A percentile compares a stretch with the other conserved stretches of the same genome.
phyloP scores from a whole-genome alignment of 2,113 vertebrate genomes.

The Pygoscelis antarcticus region DNA sequence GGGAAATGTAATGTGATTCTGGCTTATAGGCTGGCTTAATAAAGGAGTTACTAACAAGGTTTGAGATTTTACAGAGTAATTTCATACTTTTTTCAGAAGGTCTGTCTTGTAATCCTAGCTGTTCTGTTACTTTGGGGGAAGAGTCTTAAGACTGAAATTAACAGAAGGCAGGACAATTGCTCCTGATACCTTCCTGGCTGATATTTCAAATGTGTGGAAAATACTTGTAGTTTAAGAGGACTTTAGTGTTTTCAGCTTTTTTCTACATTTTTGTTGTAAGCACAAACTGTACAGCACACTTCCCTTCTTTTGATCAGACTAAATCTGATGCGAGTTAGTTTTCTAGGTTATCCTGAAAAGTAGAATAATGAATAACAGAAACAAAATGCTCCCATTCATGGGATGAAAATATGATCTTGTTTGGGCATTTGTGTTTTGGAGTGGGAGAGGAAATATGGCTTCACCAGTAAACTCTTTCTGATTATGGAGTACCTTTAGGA shows the following conservation, averaged over 20 bases:
- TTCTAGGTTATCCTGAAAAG: background rate
- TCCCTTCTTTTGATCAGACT: background rate
- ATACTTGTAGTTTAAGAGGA: background rate
- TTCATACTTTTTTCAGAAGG: background rate
- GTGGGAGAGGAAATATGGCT: background rate
- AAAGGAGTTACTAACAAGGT: background rate
- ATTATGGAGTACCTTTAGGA: background rate
- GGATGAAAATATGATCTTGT: background rate
- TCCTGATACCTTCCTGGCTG: background rate
- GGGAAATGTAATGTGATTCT: background rate
- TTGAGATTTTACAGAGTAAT: background rate
- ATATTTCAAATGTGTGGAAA: background rate
- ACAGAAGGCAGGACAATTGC: background rate
- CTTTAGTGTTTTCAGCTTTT: background rate
- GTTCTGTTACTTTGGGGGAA: background rate
- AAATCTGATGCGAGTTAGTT: background rate
- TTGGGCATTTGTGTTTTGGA: background rate
- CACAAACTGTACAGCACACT: background rate
- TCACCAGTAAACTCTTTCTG: background rate
- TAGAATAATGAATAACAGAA: background rate
- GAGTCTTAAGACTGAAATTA: background rate
- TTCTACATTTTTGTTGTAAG: background rate
- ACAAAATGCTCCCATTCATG: background rate
- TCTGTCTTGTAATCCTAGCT: background rate
- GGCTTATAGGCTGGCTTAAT: background rate